Base-by-base conservation (phyloP, 2,113 vertebrate species). In the Pygoscelis antarcticus region DNA sequence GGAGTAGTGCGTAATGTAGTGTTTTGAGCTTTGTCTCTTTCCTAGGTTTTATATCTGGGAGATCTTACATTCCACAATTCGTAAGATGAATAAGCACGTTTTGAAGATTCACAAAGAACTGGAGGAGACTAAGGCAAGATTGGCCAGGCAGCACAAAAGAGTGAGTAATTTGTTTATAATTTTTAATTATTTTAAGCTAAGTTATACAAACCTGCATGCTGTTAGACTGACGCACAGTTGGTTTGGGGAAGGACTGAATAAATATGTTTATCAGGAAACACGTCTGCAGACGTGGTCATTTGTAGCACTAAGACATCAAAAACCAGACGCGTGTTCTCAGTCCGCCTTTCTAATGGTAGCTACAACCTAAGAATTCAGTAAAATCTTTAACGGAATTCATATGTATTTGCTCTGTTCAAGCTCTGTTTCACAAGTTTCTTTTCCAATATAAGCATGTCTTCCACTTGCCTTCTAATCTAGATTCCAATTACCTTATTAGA, bases 31-130 rank as follows among this genome's bases (percentile, higher is more conserved):
- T 70, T 86, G 15, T 66, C 83, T 85, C 44, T 78, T 86, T 80
- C 10, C 13, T 96, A 99, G 99, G 96, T 98, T 99, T 84, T 99
- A 99, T 86, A 98, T 99, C 68, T 99, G 99, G 99, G 99, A 99
- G 98, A 99, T 99, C 85, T 98, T 99, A 60, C 99, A 99, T 95
- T 99, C 99, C 20, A 99, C 99, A 66, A 99, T 99, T 95, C 98
- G 99, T 38, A 99, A 99, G 97, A 99, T 99, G 99, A 99, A 99
- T 98, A 99, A 99, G 90, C 99, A 99, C 8, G 99, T 99, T 86
- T 98, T 99, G 97, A 99, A 99, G 98, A 99, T 99, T 95, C 99
- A 99, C 96, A 99, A 99, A 89, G 99, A 99, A 89, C 97, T 99
- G 83, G 99, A 99, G 93, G 99, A 99, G 94, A 98, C 99, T 54